These are phyloP conservation scores for Hylia prasina DNA, from an alignment of 2,113 vertebrate species.

Conservation along the genomic window DNA sequence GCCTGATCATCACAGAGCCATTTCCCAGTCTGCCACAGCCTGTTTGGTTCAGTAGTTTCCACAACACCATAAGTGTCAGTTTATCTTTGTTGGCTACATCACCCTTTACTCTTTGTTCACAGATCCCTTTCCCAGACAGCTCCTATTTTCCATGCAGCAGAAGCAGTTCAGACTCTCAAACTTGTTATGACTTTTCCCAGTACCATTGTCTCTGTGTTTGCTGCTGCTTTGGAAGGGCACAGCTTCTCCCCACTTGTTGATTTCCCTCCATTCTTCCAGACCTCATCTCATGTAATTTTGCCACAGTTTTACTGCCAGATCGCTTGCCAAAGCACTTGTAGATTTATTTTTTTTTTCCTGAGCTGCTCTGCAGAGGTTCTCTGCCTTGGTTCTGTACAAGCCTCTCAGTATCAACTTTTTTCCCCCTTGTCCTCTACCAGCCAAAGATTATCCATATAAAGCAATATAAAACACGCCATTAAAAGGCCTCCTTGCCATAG, in stretches of 20 bases:
- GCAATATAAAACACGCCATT: conserved; percentile 22
- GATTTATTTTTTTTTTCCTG: background rate
- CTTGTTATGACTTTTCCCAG: background rate
- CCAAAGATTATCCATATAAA: conserved; percentile 47
- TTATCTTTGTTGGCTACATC: conserved; percentile 4
- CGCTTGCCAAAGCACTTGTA: background rate
- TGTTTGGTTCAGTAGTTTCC: background rate
- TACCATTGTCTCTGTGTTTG: background rate
- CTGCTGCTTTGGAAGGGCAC: conserved; percentile 6
- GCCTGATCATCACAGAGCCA: background rate
- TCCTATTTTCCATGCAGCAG: background rate
- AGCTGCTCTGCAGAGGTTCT: background rate
- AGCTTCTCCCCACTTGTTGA: background rate
- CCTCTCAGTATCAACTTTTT: background rate
- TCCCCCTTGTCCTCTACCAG: background rate
- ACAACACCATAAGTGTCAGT: background rate
- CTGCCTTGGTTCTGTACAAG: background rate
- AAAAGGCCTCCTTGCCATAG: background rate
- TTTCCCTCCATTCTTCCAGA: background rate
- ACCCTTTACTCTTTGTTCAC: background rate
- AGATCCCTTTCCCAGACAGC: conserved; percentile 1
- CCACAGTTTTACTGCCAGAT: background rate
- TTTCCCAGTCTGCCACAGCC: background rate
- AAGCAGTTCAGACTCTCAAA: background rate
- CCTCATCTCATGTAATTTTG: conserved; percentile 1